Percentiles rank a stretch among this genome's conserved stretches.
Evolutionary conservation across 2,113 vertebrate genomes (phyloP).

Genomic region (Mixornis gularis): DNA sequence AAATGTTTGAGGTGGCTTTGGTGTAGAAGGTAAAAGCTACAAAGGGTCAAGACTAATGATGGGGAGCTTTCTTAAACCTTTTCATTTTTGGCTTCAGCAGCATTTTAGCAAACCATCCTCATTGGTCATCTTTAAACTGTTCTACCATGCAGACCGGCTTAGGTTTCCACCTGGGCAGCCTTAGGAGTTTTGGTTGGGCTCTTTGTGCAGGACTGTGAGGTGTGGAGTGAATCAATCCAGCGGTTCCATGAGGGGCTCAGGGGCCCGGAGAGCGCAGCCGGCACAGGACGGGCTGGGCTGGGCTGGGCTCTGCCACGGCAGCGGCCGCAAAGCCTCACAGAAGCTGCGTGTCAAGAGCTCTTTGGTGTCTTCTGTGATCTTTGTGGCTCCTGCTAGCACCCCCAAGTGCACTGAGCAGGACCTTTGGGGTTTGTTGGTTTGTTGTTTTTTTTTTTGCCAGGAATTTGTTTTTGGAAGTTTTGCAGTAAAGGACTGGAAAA

Average conservation of each 20-base stretch:
- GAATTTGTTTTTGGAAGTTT: neutral
- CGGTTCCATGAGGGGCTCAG: neutral
- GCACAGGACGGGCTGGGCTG: neutral
- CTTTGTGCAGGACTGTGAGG: neutral
- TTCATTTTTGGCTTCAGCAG: constrained; percentile 14
- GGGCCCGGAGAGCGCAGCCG: neutral
- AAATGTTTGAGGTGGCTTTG: constrained; percentile 50
- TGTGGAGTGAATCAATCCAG: neutral
- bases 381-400: constrained; percentile 9
- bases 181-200: constrained; percentile 6
- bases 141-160: constrained; percentile 14
- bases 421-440: neutral
- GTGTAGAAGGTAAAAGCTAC: constrained; percentile 50
- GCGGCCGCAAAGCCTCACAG: constrained; percentile 27
- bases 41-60: constrained; percentile 10
- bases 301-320: neutral
- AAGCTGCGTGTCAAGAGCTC: constrained; percentile 43
- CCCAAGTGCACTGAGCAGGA: neutral
- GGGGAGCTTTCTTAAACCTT: neutral
- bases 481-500: neutral
- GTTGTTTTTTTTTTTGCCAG: neutral
- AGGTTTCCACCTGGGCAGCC: neutral
- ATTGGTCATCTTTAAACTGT: constrained; percentile 17
- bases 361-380: constrained; percentile 55
- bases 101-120: constrained; percentile 41